Percentiles rank a stretch among this genome's conserved stretches.
phyloP scores from a whole-genome alignment of 2,113 vertebrate genomes.

The Glaucidium brasilianum region DNA sequence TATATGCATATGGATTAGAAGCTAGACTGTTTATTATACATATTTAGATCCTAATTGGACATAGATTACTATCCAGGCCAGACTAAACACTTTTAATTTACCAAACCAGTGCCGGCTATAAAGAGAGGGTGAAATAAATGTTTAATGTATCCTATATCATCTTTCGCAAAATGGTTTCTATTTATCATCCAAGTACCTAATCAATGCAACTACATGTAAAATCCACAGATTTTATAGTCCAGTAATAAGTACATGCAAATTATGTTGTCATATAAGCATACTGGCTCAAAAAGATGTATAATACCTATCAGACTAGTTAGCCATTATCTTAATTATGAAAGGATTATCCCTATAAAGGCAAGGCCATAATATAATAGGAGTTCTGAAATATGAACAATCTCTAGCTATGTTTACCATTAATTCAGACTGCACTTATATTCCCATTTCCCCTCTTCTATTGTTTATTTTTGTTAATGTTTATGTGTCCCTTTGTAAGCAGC shows the following conservation, averaged over 20 bases:
- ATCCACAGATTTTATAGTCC: conserved; percentile 36
- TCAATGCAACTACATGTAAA: conserved; percentile 49
- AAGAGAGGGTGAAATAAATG: conserved; percentile 41
- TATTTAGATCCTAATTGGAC: conserved; percentile 19
- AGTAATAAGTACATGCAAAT: conserved; percentile 60
- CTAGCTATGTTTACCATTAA: conserved; percentile 42
- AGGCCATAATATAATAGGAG: conserved; percentile 25
- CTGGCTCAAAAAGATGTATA: conserved; percentile 44
- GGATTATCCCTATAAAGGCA: conserved; percentile 26
- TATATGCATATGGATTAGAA: neutral
- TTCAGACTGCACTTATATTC: conserved; percentile 27
- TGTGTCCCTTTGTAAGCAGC: conserved; percentile 44
- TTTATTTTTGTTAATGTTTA: conserved; percentile 62
- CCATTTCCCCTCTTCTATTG: conserved; percentile 30
- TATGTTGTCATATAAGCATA: conserved; percentile 33
- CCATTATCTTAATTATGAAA: conserved; percentile 44
- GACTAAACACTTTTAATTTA: conserved; percentile 47
- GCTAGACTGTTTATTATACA: neutral
- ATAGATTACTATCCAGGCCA: conserved; percentile 16
- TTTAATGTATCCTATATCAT: conserved; percentile 55
- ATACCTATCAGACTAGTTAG: conserved; percentile 39
- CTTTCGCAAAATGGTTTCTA: conserved; percentile 33
- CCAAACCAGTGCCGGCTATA: neutral
- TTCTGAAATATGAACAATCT: conserved; percentile 35
- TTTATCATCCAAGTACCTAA: conserved; percentile 48